These are phyloP conservation scores for Brachionus plicatilis DNA, from an alignment of 1,140 invertebrate genomes.

Conservation along the genomic window DNA sequence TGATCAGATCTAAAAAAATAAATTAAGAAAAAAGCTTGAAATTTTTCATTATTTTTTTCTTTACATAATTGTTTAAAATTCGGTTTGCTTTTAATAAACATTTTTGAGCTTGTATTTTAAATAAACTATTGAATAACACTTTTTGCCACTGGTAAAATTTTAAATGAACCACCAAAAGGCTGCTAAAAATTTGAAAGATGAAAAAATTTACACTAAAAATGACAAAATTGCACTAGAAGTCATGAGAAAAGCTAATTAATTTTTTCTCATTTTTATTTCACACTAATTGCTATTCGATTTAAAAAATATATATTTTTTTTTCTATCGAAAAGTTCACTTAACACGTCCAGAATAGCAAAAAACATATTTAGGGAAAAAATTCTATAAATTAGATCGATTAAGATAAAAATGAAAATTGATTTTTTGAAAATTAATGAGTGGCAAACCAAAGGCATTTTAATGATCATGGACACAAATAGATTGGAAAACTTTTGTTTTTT, in stretches of 20 bases:
- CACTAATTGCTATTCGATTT: neutral
- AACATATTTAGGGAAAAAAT: neutral
- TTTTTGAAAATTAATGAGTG: neutral
- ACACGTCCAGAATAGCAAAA: neutral
- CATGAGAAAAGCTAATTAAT: neutral
- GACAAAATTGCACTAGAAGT: neutral
- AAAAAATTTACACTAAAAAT: neutral
- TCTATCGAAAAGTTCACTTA: neutral
- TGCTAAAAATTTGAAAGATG: neutral
- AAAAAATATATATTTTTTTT: neutral
- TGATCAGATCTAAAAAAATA: neutral
- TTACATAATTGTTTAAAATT: neutral
- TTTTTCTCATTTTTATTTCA: neutral
- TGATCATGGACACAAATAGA: conserved; percentile 6
- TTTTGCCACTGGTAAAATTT: neutral
- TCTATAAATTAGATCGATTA: neutral
- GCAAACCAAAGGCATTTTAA: neutral
- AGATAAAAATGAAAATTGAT: neutral
- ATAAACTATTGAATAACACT: neutral
- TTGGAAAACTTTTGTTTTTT: conserved; percentile 1
- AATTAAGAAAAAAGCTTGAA: neutral
- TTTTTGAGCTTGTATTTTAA: neutral
- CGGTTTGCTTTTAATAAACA: neutral
- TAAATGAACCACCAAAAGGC: neutral
- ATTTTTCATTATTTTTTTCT: neutral